Evolutionary conservation across 2,113 vertebrate genomes (phyloP), one percentile per base, ranked within the genome.

Genomic region (Psophia crepitans): DNA sequence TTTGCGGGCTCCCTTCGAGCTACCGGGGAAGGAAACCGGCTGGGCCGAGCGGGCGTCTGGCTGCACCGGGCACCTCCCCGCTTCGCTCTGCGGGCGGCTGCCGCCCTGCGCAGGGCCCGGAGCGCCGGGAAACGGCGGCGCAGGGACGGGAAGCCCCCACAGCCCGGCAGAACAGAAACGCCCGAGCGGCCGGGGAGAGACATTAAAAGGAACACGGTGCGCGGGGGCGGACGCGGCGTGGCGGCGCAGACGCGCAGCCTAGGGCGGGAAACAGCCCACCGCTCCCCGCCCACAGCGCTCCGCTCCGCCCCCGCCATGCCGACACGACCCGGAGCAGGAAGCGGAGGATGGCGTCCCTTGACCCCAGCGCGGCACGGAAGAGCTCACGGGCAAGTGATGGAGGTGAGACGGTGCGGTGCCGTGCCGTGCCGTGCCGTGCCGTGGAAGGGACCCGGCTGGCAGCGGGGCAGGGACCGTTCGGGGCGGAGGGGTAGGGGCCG

Each of bases 241-340:
- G 9, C 5, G 0, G 2, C 3, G 2, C 12, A 3, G 7, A 6
- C 14, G 0, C 37, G 2, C 27, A 2, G 8, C 10, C 20, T 5
- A n/a, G 48, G 12, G 64, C 28, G 3, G 54, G 35, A 56, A 63
- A 15, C 2, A 3, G 0, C 14, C 48, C 22, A 3, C 35, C 54
- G 14, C 2, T 14, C 37, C 44, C 66, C 7, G 9, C 39, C 68
- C 30, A 2, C 17, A 14, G n/a, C 18, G 1, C 22, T 5, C 14
- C 4, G 33, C 35, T 4, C 69, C 70, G 8, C 66, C 86, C 41
- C 15, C 30, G 11, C 63, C 27, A 11, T 23, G 11, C 57, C 20
- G n/a, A 21, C 41, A n/a, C 44, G 65, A 93, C 84, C 95, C 96
- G 96, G 96, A 97, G 96, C 57, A 82, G 94, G 96, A 97, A 97